A percentile compares a stretch with the other conserved stretches of the same genome.
Evolutionary conservation across 2,113 vertebrate species (phyloP).

Genomic region (Psittacara wagleri): DNA sequence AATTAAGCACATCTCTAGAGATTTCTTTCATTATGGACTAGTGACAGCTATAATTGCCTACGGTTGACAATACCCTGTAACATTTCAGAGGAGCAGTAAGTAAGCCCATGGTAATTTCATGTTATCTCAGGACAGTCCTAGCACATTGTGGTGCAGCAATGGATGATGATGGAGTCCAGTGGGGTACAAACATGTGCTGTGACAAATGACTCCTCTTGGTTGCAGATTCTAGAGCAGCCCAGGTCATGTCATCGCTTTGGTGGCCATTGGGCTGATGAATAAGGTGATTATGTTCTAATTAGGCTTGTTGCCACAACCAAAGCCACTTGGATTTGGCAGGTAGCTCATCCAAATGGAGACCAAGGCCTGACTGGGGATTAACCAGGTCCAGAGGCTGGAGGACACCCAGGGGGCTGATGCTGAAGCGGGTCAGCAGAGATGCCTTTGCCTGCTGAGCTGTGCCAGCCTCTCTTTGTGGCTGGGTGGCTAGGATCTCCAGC

Average conservation of each 20-base stretch:
- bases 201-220: not conserved
- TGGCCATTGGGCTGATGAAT: not conserved
- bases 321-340: not conserved
- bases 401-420: rapidly evolving
- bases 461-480: not conserved
- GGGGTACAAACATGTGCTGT: not conserved
- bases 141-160: rapidly evolving
- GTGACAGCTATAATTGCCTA: not conserved
- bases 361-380: not conserved
- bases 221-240: not conserved
- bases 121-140: not conserved
- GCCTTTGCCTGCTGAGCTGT: not conserved
- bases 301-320: rapidly evolving
- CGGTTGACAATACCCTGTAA: not conserved
- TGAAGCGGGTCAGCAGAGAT: rapidly evolving
- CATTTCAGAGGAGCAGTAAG: not conserved
- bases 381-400: not conserved
- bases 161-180: not conserved
- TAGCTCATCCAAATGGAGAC: not conserved
- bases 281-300: not conserved
- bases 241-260: not conserved
- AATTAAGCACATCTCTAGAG: not conserved
- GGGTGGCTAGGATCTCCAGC: not conserved
- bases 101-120: not conserved
- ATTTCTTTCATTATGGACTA: not conserved